These are phyloP conservation scores for Sinosuthora webbiana DNA, from an alignment of 2,113 vertebrate species.

Conservation along the genomic window DNA sequence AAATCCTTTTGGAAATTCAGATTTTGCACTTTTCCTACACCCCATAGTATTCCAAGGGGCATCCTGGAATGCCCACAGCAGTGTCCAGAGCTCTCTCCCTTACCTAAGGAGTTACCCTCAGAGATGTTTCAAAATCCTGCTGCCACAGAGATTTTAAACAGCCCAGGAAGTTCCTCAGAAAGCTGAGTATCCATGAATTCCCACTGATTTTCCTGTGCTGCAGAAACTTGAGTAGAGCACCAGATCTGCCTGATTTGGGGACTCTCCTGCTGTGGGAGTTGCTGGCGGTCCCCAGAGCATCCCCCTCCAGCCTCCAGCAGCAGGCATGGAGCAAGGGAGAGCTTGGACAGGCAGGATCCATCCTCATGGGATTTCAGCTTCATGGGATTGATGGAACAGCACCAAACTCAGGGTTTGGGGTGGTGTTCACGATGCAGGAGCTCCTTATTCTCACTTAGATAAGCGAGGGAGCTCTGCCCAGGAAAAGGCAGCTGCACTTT, in stretches of 20 bases:
- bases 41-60: background rate
- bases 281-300: background rate
- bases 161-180: background rate
- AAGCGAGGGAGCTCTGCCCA: accelerated
- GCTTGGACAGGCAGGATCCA: background rate
- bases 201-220: background rate
- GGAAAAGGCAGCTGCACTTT: background rate
- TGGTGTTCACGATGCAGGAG: background rate
- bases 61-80: background rate
- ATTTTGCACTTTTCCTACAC: background rate
- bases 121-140: background rate
- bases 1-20: background rate
- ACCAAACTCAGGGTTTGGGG: background rate
- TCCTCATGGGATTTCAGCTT: background rate
- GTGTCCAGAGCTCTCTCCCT: background rate
- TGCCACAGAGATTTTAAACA: background rate
- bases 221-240: background rate
- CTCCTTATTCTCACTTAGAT: background rate
- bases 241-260: background rate
- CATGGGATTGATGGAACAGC: background rate
- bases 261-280: background rate
- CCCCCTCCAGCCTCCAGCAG: background rate
- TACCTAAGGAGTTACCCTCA: background rate
- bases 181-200: background rate
- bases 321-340: accelerated